A percentile compares a stretch with the other conserved stretches of the same genome.
phyloP scores from a whole-genome alignment of 2,888 invertebrate genomes.

The Perdita meconis region DNA sequence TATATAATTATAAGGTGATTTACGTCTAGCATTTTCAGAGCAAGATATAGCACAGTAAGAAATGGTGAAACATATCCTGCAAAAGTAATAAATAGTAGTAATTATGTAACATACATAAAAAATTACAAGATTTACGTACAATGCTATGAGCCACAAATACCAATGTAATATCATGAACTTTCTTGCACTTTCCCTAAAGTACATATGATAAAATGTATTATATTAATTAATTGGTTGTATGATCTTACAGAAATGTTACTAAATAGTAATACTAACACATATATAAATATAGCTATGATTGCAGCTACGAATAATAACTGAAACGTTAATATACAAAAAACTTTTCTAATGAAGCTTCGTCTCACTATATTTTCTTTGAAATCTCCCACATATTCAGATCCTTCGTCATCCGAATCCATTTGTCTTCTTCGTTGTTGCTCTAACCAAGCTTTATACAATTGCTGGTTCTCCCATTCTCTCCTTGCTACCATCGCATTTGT shows the following conservation, averaged over 20 bases:
- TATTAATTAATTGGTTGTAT: neutral
- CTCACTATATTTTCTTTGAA: conserved; percentile 76
- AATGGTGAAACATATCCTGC: conserved; percentile 69
- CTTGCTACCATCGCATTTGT: conserved; percentile 77
- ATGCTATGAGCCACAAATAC: conserved; percentile 75
- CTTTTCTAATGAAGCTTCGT: conserved; percentile 84
- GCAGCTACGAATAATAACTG: conserved; percentile 85
- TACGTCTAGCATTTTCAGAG: conserved; percentile 84
- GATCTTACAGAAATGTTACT: neutral
- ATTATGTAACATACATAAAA: neutral
- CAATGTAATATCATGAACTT: conserved; percentile 74
- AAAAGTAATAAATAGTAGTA: conserved; percentile 26
- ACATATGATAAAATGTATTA: conserved; percentile 2
- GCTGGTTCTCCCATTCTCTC: conserved; percentile 76
- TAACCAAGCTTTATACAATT: conserved; percentile 76
- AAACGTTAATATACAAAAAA: conserved; percentile 85
- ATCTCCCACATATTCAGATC: conserved; percentile 71
- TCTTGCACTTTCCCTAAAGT: conserved; percentile 66
- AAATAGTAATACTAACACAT: conserved; percentile 72
- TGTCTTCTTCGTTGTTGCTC: conserved; percentile 69
- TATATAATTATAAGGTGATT: conserved; percentile 84
- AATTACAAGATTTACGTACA: conserved; percentile 66
- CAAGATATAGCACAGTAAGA: conserved; percentile 85
- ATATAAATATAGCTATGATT: conserved; percentile 84
- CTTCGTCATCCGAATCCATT: conserved; percentile 45